Evolutionary conservation across 2,888 invertebrate species (phyloP), one percentile per base, ranked within the genome.

Genomic region (Apamea sordens): DNA sequence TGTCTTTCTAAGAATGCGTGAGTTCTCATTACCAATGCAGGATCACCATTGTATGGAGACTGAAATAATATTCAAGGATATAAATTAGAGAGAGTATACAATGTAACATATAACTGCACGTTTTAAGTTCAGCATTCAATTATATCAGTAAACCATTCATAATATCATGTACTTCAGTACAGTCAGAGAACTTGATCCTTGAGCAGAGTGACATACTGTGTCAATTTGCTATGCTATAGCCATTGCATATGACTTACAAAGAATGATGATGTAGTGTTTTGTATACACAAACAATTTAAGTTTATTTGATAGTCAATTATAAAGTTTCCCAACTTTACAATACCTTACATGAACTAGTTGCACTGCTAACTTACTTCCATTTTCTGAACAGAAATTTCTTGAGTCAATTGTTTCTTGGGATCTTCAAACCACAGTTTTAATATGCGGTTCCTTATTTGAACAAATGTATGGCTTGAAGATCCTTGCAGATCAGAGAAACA

Each of bases 381-480:
- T 92, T 98, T 98, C 61, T 98, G 98, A 63, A 99, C 95, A 32
- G 98, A 98, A 94, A 97, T 97, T 92, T 99, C 99, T 87, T 98
- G 97, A 32, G 98, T 98, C 47, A 99, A 95, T 93, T 99, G 99
- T 90, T 98, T 98, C 92, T 99, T 99, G 0, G 99, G 99, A 96
- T 99, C 99, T 91, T 99, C 99, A 84, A 99, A 97, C 99, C 99
- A 99, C 94, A 99, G 97, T 95, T 99, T 99, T 41, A 99, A 95
- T 85, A 99, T 97, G 86, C 99, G 97, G 93, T 99, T 99, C 82
- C 99, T 97, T 84, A 99, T 98, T 93, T 99, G 98, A 32, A 99
- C 97, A 94, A 99, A 99, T 41, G 99, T 98, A 94, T 99, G 98
- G 63, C 98, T 98, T 1, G 98, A 98, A 24, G 98, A 98, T 83